These are phyloP conservation scores for Neogale vison DNA, from an alignment of 2,113 vertebrate species.

Conservation along the genomic window DNA sequence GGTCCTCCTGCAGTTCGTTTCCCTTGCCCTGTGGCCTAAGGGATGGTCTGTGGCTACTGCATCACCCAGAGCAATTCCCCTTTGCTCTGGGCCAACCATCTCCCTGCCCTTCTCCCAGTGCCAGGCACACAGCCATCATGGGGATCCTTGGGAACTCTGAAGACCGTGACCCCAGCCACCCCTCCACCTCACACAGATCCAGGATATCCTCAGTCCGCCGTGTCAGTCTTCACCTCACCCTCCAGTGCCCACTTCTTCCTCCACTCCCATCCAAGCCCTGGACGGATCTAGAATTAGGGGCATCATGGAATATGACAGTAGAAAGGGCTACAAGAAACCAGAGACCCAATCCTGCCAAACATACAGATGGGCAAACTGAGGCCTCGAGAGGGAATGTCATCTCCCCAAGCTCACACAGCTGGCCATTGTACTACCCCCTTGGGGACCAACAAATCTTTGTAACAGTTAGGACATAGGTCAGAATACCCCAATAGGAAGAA, in stretches of 20 bases:
- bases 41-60: rapidly evolving
- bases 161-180: neutral
- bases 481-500: neutral
- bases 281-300: neutral
- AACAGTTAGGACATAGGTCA: neutral
- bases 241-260: neutral
- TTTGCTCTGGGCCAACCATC: neutral
- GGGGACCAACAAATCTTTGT: neutral
- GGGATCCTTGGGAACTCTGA: neutral
- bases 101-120: neutral
- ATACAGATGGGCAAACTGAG: neutral
- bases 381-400: neutral
- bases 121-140: neutral
- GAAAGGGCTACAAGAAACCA: neutral
- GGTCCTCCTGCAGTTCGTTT: neutral
- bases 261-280: neutral
- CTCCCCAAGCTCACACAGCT: neutral
- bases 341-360: neutral
- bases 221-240: neutral
- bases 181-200: neutral
- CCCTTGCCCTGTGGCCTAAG: neutral
- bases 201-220: neutral
- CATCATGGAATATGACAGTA: neutral
- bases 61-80: neutral
- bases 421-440: neutral